Conservation (phyloP, 1,140 invertebrate species). For the Dinothrombium tinctorium region DNA sequence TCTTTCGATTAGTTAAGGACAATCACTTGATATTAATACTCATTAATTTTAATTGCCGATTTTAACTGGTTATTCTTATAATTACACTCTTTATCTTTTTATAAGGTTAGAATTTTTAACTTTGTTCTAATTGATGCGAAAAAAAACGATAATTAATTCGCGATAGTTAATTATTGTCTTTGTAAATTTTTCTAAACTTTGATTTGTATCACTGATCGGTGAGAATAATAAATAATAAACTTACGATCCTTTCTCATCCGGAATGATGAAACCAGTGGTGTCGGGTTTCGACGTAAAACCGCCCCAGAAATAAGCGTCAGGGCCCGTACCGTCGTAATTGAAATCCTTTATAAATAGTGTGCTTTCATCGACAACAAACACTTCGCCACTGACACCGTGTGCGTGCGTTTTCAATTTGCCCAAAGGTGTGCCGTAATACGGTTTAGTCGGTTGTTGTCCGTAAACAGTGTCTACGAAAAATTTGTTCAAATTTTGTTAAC, state of each 20-base stretch:
- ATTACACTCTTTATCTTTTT: no score
- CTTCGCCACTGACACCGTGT: conserved; percentile 43
- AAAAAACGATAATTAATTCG: not conserved
- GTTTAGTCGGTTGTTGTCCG: no score
- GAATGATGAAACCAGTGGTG: conserved; percentile 63
- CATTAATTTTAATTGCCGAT: no score
- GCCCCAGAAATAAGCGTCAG: conserved; percentile 58
- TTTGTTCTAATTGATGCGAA: not conserved
- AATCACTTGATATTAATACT: no score
- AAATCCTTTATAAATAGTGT: conserved; percentile 65
- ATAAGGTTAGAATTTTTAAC: no score
- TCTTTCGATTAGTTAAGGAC: no score
- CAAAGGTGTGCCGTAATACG: conserved; percentile 3
- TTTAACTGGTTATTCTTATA: no score
- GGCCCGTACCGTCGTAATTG: conserved; percentile 28
- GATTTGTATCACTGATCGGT: no score
- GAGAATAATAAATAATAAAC: not conserved
- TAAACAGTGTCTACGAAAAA: no score
- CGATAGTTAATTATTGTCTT: not conserved
- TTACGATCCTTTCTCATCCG: conserved; percentile 42
- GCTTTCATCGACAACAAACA: conserved; percentile 61
- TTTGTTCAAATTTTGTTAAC: no score
- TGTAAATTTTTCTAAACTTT: no score
- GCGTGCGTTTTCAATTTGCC: not conserved
- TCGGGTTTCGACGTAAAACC: conserved; percentile 51